Evolutionary conservation across 2,888 invertebrate genomes (phyloP), one percentile per base, ranked within the genome.

Genomic region (Synergus gifuensis): DNA sequence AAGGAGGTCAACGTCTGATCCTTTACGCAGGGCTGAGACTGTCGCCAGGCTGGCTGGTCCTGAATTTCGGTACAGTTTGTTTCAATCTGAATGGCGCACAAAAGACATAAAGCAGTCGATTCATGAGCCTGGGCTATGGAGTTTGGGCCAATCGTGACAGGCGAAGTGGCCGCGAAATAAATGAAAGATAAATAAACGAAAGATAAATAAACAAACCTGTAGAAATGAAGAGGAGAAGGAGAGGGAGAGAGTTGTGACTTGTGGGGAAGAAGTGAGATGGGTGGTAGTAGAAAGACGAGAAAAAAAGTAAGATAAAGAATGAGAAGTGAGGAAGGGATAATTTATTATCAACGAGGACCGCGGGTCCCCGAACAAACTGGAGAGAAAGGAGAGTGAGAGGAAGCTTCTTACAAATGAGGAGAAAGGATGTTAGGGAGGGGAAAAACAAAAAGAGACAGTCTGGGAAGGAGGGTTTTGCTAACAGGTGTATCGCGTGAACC

Each of bases 341-440:
- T 73, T 73, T 73, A 73, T 73, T 73, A 73, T 69, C 49, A 44
- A 49, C 44, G 11, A 11, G 60, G 60, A 22, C 60, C 67, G 73
- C 54, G 54, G 54, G 14, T 73, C 69, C 44, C 11, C 46, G 44
- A 46, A 67, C 22, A 49, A n/a, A 36, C 42, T 42, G 42, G 36
- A 1, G 62, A 77, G 76, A 46, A 28, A 58, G 63, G 44, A 11
- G 44, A 7, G 7, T 44, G 81, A 84, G 83, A 82, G 83, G 76
- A 79, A 79, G 81, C 81, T 82, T 80, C 82, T 82, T 85, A 87
- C 85, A 87, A 87, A 87, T 84, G 84, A 87, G 86, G 80, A 76
- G 66, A 64, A 54, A 66, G 78, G 64, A 11, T 66, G 76, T 18
- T 58, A 58, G 62, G 36, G 40, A 42, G 62, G 58, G 28, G 28